Percentiles rank a stretch among this genome's conserved stretches.
Conservation (phyloP, 1,140 invertebrate species). For the Brachionus koreanus region DNA sequence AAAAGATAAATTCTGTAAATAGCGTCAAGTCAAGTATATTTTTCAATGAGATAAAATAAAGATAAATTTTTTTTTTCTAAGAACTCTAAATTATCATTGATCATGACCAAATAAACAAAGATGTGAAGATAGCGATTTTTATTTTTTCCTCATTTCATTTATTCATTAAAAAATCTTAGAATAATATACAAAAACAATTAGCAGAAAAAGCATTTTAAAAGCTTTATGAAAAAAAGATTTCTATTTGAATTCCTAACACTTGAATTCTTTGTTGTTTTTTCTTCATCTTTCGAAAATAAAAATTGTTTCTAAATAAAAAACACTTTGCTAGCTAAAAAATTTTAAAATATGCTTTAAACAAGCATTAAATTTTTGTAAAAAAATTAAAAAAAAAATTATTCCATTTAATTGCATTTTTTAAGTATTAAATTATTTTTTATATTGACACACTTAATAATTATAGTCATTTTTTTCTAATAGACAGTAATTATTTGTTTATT, state of each 20-base stretch:
- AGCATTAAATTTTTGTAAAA: neutral
- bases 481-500: neutral
- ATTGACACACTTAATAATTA: neutral
- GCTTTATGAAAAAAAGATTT: neutral
- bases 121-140: neutral
- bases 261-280: neutral
- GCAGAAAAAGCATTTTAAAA: neutral
- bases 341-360: neutral
- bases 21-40: conserved; percentile 21
- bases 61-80: neutral
- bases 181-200: neutral
- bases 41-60: conserved; percentile 12
- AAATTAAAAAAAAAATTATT: neutral
- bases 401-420: neutral
- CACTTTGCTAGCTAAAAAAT: neutral
- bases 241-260: neutral
- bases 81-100: neutral
- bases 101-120: conserved; percentile 18
- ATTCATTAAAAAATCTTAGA: neutral
- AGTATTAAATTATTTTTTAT: neutral
- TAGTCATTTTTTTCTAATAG: neutral
- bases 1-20: conserved; percentile 10
- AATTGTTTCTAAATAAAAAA: neutral
- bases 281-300: neutral
- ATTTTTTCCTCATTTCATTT: neutral